Evolutionary conservation across 2,888 invertebrate genomes (phyloP), one percentile per base, ranked within the genome.

Genomic region (Leptinotarsa tumamoca): DNA sequence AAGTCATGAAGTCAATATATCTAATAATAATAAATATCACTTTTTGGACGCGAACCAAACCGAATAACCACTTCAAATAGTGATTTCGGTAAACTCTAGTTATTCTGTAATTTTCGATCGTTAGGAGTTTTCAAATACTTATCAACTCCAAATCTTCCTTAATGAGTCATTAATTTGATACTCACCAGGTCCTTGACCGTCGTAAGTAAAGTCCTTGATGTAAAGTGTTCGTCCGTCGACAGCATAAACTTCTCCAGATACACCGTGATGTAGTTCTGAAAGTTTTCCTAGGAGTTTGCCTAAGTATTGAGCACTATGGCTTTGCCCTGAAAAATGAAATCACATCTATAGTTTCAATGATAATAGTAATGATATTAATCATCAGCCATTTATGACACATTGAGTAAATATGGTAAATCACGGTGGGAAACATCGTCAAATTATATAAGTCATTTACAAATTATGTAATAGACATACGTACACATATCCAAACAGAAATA

Each of bases 161-260:
- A 58, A 4, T 21, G 0, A 33, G 66, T 56, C 7, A 63, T 51
- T 50, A 67, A 58, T 33, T 58, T 21, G 10, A 54, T 69, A 79
- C 84, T 85, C 85, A 96, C 96, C 95, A 87, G 97, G 96, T 68
- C 96, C 97, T 88, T 95, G 95, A 75, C 97, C 97, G 85, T 97
- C 97, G 88, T 97, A 97, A 80, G 93, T 94, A 89, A 97, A 96
- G 89, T 95, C 95, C 87, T 95, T 94, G 83, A 97, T 91, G 89
- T 94, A 95, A 75, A 97, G 89, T 70, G 97, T 97, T 84, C 95
- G 91, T 70, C 95, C 93, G 89, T 97, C 97, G 0, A 97, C 95
- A 5, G 96, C 96, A 88, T 92, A 97, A 72, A 97, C 95, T 84
- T 93, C 93, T 14, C 97, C 97, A 80, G 93, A 93, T 83, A 96